A percentile compares a stretch with the other conserved stretches of the same genome.
These are phyloP conservation scores for Antechinus flavipes DNA, from an alignment of 2,113 vertebrate genomes.

Conservation along the genomic window DNA sequence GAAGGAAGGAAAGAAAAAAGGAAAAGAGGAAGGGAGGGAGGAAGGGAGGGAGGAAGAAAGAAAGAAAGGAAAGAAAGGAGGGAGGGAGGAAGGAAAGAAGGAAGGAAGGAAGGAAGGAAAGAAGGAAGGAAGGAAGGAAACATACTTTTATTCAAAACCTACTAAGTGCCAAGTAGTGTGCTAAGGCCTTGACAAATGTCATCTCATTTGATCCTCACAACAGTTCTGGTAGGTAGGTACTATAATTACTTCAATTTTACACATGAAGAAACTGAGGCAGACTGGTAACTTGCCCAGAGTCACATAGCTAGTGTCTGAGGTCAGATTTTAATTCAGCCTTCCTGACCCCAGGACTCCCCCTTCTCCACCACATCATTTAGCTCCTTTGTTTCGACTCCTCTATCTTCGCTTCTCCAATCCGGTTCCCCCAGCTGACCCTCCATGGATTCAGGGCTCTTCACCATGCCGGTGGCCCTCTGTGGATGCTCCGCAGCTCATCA, in stretches of 20 bases:
- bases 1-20: not conserved
- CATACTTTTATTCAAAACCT: not conserved
- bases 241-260: not conserved
- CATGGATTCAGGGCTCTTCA: not conserved
- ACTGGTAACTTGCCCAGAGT: not conserved
- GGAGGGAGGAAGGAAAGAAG: too few species aligned
- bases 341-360: not conserved
- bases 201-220: not conserved
- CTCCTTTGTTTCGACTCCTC: not conserved
- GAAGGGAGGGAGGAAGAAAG: too few species aligned
- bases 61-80: accelerated
- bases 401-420: not conserved
- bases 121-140: not conserved
- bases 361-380: not conserved
- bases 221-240: not conserved
- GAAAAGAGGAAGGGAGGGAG: too few species aligned
- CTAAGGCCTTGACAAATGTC: not conserved
- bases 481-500: too few species aligned
- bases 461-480: not conserved
- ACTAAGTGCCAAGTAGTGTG: not conserved
- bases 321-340: not conserved
- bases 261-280: not conserved
- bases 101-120: too few species aligned
- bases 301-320: not conserved
- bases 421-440: not conserved